phyloP scores from a whole-genome alignment of 2,113 vertebrate species.

The Paratilapia polleni region DNA sequence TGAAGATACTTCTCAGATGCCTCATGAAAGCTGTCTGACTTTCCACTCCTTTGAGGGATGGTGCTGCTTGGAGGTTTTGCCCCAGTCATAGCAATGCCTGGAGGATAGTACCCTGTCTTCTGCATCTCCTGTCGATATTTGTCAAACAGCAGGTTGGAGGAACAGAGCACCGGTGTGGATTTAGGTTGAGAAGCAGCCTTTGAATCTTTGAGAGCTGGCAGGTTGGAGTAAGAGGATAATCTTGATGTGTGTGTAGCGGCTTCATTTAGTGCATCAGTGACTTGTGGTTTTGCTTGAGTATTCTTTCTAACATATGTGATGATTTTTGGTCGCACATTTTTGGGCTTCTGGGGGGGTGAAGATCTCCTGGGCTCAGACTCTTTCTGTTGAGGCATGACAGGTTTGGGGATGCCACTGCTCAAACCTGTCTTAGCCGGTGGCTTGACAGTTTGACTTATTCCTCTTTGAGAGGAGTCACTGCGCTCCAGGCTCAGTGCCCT shows the following conservation, averaged over 20 bases:
- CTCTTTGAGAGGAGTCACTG: constrained; percentile 71
- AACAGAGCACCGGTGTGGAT: constrained; percentile 63
- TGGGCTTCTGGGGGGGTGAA: constrained; percentile 84
- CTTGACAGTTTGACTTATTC: constrained; percentile 72
- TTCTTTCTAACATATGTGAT: constrained; percentile 94
- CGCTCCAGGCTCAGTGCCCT: constrained; percentile 65
- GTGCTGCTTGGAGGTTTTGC: constrained; percentile 82
- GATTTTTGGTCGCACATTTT: constrained; percentile 93
- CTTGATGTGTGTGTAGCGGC: constrained; percentile 74
- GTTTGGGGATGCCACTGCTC: constrained; percentile 88
- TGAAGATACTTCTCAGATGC: constrained; percentile 78
- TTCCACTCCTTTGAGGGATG: constrained; percentile 79
- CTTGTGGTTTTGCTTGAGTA: constrained; percentile 80
- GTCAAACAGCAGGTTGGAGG: constrained; percentile 82
- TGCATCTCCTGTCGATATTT: constrained; percentile 90
- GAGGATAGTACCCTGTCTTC: constrained; percentile 83
- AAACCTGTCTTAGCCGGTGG: constrained; percentile 81
- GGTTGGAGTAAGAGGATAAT: constrained; percentile 69
- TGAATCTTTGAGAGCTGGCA: constrained; percentile 76
- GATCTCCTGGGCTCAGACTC: constrained; percentile 77
- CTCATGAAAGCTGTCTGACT: constrained; percentile 83
- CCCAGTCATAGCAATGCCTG: constrained; percentile 82
- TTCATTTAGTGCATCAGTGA: constrained; percentile 72
- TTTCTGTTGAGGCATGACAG: constrained; percentile 73
- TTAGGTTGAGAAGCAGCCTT: constrained; percentile 76